Conservation (phyloP, 2,888 invertebrate species). For the Tortricodes alternella region DNA sequence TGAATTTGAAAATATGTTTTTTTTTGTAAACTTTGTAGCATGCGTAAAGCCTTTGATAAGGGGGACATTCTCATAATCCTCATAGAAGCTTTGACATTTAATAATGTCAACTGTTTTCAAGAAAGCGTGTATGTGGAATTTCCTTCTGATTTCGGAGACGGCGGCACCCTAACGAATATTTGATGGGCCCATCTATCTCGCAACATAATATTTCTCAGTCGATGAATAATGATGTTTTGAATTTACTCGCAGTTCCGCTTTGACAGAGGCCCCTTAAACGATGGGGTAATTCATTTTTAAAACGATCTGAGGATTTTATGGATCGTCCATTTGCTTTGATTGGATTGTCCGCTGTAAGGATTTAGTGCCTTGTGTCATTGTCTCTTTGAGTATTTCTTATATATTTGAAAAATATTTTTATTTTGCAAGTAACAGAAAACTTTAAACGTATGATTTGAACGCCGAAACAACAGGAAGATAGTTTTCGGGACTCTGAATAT, state of each 20-base stretch:
- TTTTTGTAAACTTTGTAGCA: no score
- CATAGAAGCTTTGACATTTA: not conserved
- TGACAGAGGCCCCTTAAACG: conserved; percentile 12
- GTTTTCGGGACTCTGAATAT: no score
- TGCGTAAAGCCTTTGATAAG: not conserved
- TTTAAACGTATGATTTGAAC: no score
- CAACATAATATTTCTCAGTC: conserved; percentile 61
- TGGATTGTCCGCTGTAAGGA: conserved; percentile 1
- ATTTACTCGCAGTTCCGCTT: conserved; percentile 51
- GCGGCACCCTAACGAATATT: conserved; percentile 46
- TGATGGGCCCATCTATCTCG: conserved; percentile 64
- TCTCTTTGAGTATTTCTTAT: not conserved
- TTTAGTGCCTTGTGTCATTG: conserved; percentile 2
- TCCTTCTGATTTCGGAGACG: conserved; percentile 2
- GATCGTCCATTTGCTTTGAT: conserved; percentile 8
- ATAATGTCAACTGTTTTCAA: not conserved
- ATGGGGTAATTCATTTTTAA: conserved; percentile 20
- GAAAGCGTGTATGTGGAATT: not conserved
- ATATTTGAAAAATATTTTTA: not conserved
- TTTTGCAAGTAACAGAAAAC: no score
- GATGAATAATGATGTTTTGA: conserved; percentile 69
- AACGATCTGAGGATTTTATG: conserved; percentile 1
- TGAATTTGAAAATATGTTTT: no score
- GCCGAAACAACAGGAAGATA: no score
- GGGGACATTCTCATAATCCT: conserved; percentile 2